Evolutionary conservation across 1,140 invertebrate species (phyloP), one percentile per base, ranked within the genome.

Genomic region (Bicyclus anynana): DNA sequence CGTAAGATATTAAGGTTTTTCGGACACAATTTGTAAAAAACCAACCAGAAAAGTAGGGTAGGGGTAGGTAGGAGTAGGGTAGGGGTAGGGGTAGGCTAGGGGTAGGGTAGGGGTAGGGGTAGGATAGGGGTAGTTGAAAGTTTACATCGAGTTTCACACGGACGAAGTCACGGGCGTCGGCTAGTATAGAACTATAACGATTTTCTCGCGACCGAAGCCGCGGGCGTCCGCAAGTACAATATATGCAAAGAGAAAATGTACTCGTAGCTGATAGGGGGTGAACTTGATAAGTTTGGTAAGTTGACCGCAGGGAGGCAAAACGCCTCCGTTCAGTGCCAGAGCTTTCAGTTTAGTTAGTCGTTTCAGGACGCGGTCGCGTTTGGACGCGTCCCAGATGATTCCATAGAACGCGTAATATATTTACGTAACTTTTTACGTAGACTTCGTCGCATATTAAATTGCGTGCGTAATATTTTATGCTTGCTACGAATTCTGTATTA

Each of bases 361-460:
- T 14, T 26, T 29, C 35, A n/a, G 20, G 54, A 5, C 46, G 14
- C 20, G 13, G 37, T 40, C 13, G 33, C 29, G 54, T 5, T 13
- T 12, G 47, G 46, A 42, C 54, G 54, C 29, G 21, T 40, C 21
- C 10, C 5, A 7, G 5, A 7, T 23, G 27, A 23, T 23, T 40
- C 5, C 7, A 12, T 33, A 33, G 9, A 12, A 2, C 37, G 37
- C 37, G 37, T 4, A 40, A 40, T 40, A 40, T 40, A 40, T 40
- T 40, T 40, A 40, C 14, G 37, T 40, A 40, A 56, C 59, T 55
- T 53, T 57, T 49, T 49, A 53, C 60, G 50, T 50, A 48, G 5
- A 17, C 13, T 40, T 40, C 13, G 4, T n/a, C 10, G 4, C 10
- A 7, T 27, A 27, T 27, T 5, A 27, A 27, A 2, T 0, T 27